Evolutionary conservation across 2,797 vertebrate genomes (phyloP).

Genomic region (Thripadectes ignobilis): DNA sequence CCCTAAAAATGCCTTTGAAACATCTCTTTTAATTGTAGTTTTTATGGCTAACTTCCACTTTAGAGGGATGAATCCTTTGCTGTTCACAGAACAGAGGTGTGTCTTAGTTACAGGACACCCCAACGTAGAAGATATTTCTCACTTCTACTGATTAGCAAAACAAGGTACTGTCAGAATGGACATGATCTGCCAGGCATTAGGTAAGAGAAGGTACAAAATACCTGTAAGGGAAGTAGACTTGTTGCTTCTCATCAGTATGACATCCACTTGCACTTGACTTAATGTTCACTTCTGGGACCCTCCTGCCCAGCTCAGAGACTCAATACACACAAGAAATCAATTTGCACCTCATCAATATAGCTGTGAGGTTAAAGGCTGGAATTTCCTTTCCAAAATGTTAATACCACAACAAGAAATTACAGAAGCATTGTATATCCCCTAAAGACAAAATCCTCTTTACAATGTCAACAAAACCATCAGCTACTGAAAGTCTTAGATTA

Average conservation of each 20-base stretch:
- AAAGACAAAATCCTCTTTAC: not conserved
- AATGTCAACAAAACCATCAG: not conserved
- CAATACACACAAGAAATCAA: not conserved
- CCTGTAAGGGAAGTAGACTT: not conserved
- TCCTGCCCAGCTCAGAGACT: not conserved
- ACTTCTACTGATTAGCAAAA: not conserved
- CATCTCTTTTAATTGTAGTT: not conserved
- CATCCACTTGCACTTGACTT: not conserved
- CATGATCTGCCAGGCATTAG: not conserved
- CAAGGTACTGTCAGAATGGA: not conserved
- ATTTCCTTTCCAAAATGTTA: not conserved
- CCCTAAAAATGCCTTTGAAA: not conserved
- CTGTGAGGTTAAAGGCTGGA: not conserved
- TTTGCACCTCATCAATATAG: not conserved
- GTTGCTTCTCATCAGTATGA: not conserved
- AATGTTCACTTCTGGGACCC: not conserved
- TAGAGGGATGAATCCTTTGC: rapidly evolving
- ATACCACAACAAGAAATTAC: not conserved
- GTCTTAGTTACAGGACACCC: not conserved
- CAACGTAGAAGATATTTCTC: not conserved
- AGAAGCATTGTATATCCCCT: not conserved
- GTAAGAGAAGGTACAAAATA: not conserved
- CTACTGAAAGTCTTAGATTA: not conserved
- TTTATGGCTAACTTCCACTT: not conserved
- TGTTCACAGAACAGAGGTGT: not conserved